phyloP scores from a whole-genome alignment of 2,888 invertebrate species.

The Orchesellides sinensis region DNA sequence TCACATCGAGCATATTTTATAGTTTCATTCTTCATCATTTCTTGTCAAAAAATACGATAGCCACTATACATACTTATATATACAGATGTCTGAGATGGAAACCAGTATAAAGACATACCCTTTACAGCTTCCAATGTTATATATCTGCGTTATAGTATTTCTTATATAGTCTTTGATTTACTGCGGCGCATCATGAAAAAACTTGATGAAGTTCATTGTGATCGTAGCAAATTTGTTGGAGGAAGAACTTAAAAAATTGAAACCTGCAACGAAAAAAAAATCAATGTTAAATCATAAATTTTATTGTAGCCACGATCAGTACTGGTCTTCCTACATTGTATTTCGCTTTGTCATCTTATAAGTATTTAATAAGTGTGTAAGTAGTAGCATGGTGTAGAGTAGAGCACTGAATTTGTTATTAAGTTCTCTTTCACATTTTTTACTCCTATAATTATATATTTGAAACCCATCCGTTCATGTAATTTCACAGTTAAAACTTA shows the following conservation, averaged over 20 bases:
- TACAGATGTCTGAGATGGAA: slow-evolving; percentile 12
- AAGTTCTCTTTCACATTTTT: neutral
- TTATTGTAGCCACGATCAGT: slow-evolving; percentile 7
- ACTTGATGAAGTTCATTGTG: slow-evolving; percentile 11
- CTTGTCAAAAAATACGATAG: neutral
- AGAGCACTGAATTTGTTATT: no score
- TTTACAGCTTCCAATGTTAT: neutral
- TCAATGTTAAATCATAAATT: slow-evolving; percentile 3
- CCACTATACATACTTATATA: neutral
- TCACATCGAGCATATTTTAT: no score
- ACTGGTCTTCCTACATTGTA: neutral
- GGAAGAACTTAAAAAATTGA: neutral
- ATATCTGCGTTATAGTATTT: neutral
- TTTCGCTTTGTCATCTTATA: neutral
- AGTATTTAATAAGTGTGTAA: no score
- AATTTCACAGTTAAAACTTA: neutral
- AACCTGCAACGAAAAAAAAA: neutral
- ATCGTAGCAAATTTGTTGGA: neutral
- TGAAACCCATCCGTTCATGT: neutral
- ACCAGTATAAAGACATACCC: slow-evolving; percentile 12
- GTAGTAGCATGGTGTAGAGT: no score
- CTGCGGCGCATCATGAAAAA: neutral
- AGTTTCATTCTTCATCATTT: neutral
- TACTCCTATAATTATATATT: neutral
- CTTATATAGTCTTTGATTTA: no score